Percentiles rank a stretch among this genome's conserved stretches.
Evolutionary conservation across 2,113 vertebrate genomes (phyloP).

Genomic region (Phainopepla nitens): DNA sequence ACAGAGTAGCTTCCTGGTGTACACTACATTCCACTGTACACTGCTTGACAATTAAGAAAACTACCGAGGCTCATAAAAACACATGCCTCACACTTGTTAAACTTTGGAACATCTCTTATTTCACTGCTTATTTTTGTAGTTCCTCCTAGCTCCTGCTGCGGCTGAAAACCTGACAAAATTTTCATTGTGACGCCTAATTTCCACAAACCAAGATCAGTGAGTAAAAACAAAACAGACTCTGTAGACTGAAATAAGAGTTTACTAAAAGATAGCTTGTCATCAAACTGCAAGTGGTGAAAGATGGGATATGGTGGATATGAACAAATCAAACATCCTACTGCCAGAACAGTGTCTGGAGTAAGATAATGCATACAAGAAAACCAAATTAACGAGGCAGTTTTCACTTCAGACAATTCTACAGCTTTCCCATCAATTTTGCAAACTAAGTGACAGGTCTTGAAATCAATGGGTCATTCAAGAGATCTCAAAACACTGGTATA

Average conservation of each 20-base stretch:
- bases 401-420: neutral
- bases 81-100: conserved; percentile 8
- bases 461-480: neutral
- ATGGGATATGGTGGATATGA: neutral
- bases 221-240: neutral
- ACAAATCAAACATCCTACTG: neutral
- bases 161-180: conserved; percentile 18
- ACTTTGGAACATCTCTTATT: conserved; percentile 9
- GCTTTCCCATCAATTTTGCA: neutral
- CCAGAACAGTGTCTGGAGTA: neutral
- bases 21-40: neutral
- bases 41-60: neutral
- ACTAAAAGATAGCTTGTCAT: neutral
- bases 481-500: neutral
- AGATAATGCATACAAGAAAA: neutral
- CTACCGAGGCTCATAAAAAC: neutral
- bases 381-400: neutral
- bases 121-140: conserved; percentile 38
- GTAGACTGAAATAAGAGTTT: neutral
- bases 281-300: neutral
- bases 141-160: neutral
- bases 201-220: neutral
- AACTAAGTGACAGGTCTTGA: neutral
- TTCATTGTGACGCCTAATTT: neutral
- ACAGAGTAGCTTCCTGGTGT: neutral